Evolutionary conservation across 2,888 invertebrate species (phyloP).

Genomic region (Erpobdella octoculata): DNA sequence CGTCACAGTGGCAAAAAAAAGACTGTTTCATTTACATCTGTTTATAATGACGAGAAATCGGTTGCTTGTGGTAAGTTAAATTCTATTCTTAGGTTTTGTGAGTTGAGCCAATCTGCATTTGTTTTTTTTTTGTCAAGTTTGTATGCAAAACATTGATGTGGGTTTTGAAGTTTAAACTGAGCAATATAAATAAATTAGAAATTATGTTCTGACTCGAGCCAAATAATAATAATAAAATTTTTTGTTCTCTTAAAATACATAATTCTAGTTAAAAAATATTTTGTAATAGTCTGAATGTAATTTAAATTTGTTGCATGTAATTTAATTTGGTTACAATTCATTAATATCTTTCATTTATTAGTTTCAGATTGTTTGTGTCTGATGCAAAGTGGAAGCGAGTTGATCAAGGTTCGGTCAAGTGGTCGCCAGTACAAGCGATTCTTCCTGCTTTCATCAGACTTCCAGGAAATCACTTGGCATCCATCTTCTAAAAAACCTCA

Average conservation of each 20-base stretch:
- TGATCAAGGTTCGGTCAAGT: conserved; percentile 58
- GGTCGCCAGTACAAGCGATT: conserved; percentile 58
- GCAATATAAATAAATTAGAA: no score
- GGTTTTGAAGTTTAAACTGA: no score
- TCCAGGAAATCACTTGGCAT: conserved; percentile 57
- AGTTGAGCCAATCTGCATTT: no score
- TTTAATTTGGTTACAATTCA: not conserved
- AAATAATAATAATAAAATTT: no score
- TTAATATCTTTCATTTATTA: conserved; percentile 41
- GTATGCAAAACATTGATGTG: no score
- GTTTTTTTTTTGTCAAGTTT: no score
- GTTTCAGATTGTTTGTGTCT: conserved; percentile 58
- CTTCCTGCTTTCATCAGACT: conserved; percentile 56
- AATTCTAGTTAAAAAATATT: no score
- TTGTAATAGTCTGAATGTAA: no score
- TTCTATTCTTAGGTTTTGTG: no score
- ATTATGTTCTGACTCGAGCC: no score
- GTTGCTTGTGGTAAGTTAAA: conserved; percentile 57
- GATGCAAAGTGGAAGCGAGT: conserved; percentile 58
- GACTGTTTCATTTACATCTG: conserved; percentile 53
- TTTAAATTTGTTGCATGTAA: not conserved
- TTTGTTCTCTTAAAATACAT: no score
- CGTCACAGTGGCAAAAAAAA: conserved; percentile 49
- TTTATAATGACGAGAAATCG: conserved; percentile 54
- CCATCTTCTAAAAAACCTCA: conserved; percentile 59